Base-by-base conservation (phyloP, 2,797 vertebrate species). In the Paguma larvata region DNA sequence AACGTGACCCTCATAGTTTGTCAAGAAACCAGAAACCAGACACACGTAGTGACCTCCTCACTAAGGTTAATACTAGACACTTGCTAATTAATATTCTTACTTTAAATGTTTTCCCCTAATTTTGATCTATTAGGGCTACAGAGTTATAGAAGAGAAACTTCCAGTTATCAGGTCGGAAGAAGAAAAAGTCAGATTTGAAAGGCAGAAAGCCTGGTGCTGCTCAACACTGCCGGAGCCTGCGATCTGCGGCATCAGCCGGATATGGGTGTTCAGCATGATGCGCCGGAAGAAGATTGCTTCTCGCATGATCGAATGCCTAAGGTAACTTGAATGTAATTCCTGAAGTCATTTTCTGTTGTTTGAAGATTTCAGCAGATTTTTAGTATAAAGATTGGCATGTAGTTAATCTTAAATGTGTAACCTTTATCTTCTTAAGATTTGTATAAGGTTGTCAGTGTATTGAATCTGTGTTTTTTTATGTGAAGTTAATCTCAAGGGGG, bases 251-350 rank as follows among this genome's bases (percentile, higher is more conserved):
- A 99, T 99, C 97, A 99, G 99, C 97, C 99, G 99, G 25, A 99
- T 99, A 98, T 99, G 99, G 99, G 99, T 99, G 0, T 99, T 99
- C 98, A 99, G 99, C 98, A 99, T 99, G 99, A 99, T 99, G 99
- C 99, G 99, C 68, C 99, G 99, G 53, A 99, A 98, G 98, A 99
- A 99, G 98, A 99, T 99, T 34, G 99, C 99, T 25, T 99, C 99
- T 8, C 99, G 99, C 34, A 99, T 99, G 99, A 99, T 99, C 1
- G 99, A 99, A 98, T 99, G 99, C 98, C 99, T 99, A 87, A 99
- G 99, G 99, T 99, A 97, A 98, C 3, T 14, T 1, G 23, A 44
- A 21, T 56, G 2, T 0, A 30, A 75, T 80, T 77, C 63, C 84
- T 93, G 9, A 93, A 4, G 13, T 30, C 30, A 27, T 65, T 92